Base-by-base conservation (phyloP, 2,888 invertebrate species). In the Barypeithes pellucidus region DNA sequence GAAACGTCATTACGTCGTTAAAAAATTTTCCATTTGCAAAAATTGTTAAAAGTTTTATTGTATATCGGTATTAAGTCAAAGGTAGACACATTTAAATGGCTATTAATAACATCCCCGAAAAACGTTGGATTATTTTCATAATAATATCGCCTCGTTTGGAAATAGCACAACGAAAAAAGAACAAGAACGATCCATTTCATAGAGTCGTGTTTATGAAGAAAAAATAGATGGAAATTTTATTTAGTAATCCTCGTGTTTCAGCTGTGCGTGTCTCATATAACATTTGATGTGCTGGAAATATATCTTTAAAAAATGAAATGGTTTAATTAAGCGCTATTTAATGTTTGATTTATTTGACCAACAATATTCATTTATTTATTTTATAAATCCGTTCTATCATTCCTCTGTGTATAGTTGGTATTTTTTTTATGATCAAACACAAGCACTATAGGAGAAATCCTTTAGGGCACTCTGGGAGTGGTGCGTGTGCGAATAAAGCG, bases 161-260 rank as follows among this genome's bases (percentile, higher is more conserved):
- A 43, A 43, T 29, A 43, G 43, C 43, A 43, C n/a, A 14, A 14
- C 14, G 16, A 11, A 47, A 18, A 43, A 47, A 20, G 8, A 47
- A 20, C 47, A 20, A 20, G 20, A 47, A 20, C 20, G 47, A 47
- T 47, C 18, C 47, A 20, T 20, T 47, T 20, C 8, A 47, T 20
- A 16, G 14, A 43, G 47, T 20, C 47, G 20, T 20, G 18, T 47
- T 47, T 47, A 20, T 47, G 18, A 20, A 47, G 47, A 20, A 20
- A 45, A 47, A 47, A 47, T 47, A 47, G 11, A 18, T 47, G 47
- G 47, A 47, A 47, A 20, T 47, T 47, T 47, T 47, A 47, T 47
- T 47, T 20, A 1, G 20, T 9, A 47, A 20, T 47, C 47, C 47
- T 11, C 47, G 18, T 18, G 20, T 47, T 47, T 47, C 2, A 12